These are phyloP conservation scores for Hydra vulgaris DNA, from an alignment of 30 jellyfish, hydroid and myxozoan genomes.

Conservation along the genomic window DNA sequence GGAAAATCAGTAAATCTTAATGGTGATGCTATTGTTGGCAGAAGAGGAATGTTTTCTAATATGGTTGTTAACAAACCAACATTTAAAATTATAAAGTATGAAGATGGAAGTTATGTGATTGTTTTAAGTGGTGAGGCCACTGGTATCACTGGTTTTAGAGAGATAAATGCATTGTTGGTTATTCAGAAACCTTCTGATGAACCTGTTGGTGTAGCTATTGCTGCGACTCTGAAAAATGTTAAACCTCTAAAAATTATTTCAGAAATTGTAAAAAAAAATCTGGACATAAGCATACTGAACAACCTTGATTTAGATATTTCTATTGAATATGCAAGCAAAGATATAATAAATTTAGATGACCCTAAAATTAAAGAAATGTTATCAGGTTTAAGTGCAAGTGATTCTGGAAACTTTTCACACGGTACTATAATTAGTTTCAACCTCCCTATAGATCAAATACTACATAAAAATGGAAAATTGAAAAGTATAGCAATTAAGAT, in stretches of 20 bases:
- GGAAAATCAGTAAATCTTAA: background rate
- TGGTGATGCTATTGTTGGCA: background rate
- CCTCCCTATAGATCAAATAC: conserved; percentile 44
- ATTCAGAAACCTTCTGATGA: conserved; percentile 52
- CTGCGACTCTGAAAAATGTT: conserved; percentile 30
- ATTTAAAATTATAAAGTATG: conserved; percentile 30
- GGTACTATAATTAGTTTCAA: conserved; percentile 47
- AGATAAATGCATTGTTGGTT: conserved; percentile 30
- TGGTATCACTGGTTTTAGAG: conserved; percentile 32
- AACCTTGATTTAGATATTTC: conserved; percentile 41
- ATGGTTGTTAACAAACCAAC: conserved; percentile 34
- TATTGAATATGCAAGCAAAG: conserved; percentile 47
- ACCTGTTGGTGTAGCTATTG: conserved; percentile 33
- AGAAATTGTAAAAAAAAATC: conserved; percentile 33
- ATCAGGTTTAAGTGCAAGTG: conserved; percentile 14
- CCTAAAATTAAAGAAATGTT: conserved; percentile 33
- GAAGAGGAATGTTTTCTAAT: conserved; percentile 23
- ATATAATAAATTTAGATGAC: conserved; percentile 32
- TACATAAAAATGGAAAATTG: conserved; percentile 38
- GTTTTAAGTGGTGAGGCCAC: conserved; percentile 37
- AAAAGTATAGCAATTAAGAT: conserved; percentile 33
- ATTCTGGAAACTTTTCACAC: conserved; percentile 41
- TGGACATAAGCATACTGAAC: conserved; percentile 39
- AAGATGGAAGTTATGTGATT: conserved; percentile 60
- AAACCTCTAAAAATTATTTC: conserved; percentile 51